Base-by-base conservation (phyloP, 2,797 vertebrate species). In the Pseudochaenichthys georgianus region DNA sequence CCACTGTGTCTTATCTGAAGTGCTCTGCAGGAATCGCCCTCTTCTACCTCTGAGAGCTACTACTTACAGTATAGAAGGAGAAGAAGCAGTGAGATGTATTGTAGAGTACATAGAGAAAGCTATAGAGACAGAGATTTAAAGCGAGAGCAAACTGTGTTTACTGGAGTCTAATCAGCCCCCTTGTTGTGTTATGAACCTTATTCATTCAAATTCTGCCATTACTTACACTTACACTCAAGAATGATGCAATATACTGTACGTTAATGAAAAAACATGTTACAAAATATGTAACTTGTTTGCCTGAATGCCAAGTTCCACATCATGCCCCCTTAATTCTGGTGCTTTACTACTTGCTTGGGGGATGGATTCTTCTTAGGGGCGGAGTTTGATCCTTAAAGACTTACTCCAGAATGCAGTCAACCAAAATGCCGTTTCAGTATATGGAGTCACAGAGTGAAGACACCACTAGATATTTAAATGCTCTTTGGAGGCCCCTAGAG, bases 1-100 rank as follows among this genome's bases (percentile, higher is more conserved):
- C 87, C 71, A 89, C 81, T 92, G 90, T 47, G 88, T 78, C 85
- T 89, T 90, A 88, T 92, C 86, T 92, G 71, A 88, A 86, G 83
- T 78, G 85, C 86, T 78, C 88, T 55, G 75, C 66, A 82, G 86
- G 82, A 85, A 81, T 84, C 42, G 7, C 58, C 78, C 68, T 80
- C 77, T 70, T 76, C 69, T 87, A 67, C 59, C 64, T 80, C 65
- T 81, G 82, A 85, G 82, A 87, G 64, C 41, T 55, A 45, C 79
- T 73, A 68, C 79, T 85, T 77, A 28, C 28, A 28, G 28, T 28
- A 80, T 61, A 51, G 55, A 78, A 53, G 48, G 41, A 74, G 76
- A 77, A 60, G 38, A 70, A 42, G 41, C 77, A 57, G 47, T 65
- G 70, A 77, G 52, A 53, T 62, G 70, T 46, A 54, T 38, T 72